phyloP scores from a whole-genome alignment of 37 sponge, comb jelly and placozoan species.

The Chondrosia reniformis region DNA sequence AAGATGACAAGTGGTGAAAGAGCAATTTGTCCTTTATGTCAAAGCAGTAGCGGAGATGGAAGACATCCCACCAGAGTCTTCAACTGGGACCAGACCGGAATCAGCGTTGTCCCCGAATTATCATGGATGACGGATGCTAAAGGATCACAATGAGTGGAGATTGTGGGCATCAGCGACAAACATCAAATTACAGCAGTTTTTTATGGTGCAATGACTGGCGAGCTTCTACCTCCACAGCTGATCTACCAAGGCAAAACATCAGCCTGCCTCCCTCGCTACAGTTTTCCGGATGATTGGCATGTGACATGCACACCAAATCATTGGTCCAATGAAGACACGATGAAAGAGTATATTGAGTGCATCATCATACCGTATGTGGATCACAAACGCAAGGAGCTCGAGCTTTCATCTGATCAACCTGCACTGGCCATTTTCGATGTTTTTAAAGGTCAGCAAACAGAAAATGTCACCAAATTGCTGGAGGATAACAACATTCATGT shows the following conservation, averaged over 20 bases:
- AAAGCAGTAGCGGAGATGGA: constrained; percentile 40
- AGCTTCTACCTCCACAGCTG: constrained; percentile 32
- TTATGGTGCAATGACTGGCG: constrained; percentile 37
- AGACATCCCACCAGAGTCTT: constrained; percentile 38
- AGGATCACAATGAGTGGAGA: constrained; percentile 39
- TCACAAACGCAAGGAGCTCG: constrained; percentile 22
- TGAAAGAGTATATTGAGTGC: constrained; percentile 20
- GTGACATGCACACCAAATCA: constrained; percentile 29
- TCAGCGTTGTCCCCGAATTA: constrained; percentile 38
- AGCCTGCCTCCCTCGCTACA: constrained; percentile 15
- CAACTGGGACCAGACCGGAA: constrained; percentile 49
- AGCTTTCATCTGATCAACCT: constrained; percentile 24
- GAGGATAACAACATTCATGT: constrained; percentile 28
- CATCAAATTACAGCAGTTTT: constrained; percentile 36
- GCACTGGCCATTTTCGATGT: constrained; percentile 38
- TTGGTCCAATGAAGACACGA: constrained; percentile 36
- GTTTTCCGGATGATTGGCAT: constrained; percentile 32
- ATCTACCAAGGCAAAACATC: constrained; percentile 42
- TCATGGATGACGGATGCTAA: constrained; percentile 40
- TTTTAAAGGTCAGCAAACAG: constrained; percentile 33
- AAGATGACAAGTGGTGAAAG: constrained; percentile 31
- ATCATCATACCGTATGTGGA: constrained; percentile 29
- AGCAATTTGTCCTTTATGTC: constrained; percentile 35
- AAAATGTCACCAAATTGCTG: constrained; percentile 5
- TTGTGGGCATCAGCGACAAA: constrained; percentile 27